Percentiles rank a stretch among this genome's conserved stretches.
Conservation (phyloP, 2,888 invertebrate genomes). For the Isotomurus palustris region DNA sequence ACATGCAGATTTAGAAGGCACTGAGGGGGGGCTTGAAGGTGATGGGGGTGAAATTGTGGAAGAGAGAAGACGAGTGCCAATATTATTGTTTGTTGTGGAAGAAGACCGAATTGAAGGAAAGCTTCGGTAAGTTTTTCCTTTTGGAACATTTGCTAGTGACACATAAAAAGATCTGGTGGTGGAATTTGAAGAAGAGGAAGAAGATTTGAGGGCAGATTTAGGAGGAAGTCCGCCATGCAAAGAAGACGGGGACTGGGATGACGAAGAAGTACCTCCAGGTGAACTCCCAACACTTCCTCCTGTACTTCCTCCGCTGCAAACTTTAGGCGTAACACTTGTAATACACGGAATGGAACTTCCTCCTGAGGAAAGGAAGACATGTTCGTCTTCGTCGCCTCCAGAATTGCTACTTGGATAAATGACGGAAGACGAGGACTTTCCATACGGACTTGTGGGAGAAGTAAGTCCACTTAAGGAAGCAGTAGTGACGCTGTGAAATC, state of each 20-base stretch:
- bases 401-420: slow-evolving; percentile 19
- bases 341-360: neutral
- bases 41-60: slow-evolving; percentile 37
- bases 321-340: neutral
- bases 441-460: slow-evolving; percentile 32
- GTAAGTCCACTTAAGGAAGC: slow-evolving; percentile 25
- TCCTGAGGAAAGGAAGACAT: slow-evolving; percentile 11
- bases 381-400: slow-evolving; percentile 13
- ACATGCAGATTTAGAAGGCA: slow-evolving; percentile 33
- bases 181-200: slow-evolving; percentile 11
- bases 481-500: slow-evolving; percentile 39
- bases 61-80: slow-evolving; percentile 30
- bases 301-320: neutral
- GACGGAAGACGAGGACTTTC: slow-evolving; percentile 32
- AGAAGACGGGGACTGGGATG: too few relatives aligned
- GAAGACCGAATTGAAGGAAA: slow-evolving; percentile 23
- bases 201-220: slow-evolving; percentile 17
- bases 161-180: slow-evolving; percentile 35
- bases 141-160: slow-evolving; percentile 36
- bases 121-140: slow-evolving; percentile 33
- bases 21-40: slow-evolving; percentile 22
- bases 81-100: slow-evolving; percentile 19
- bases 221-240: too few relatives aligned
- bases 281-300: neutral
- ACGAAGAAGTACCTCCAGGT: too few relatives aligned